These are phyloP conservation scores for Anableps anableps DNA, from an alignment of 2,797 vertebrate genomes.

Conservation along the genomic window DNA sequence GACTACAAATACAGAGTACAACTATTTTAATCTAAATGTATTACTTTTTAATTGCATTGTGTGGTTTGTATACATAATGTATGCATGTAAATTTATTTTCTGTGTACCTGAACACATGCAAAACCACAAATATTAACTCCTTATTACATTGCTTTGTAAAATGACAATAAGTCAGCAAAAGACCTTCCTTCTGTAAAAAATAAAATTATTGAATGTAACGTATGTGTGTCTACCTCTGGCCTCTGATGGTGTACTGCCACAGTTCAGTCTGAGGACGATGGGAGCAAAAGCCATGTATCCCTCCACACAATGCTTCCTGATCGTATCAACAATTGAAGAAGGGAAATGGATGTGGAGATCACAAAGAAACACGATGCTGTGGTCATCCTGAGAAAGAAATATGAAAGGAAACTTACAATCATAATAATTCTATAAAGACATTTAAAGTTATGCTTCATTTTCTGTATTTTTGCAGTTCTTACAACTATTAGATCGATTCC, in stretches of 20 bases:
- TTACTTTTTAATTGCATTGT: too few relatives aligned
- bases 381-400: conserved; percentile 82
- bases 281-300: conserved; percentile 94
- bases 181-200: neutral
- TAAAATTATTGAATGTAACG: too few relatives aligned
- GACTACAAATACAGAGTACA: neutral
- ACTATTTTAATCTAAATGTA: too few relatives aligned
- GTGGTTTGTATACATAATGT: too few relatives aligned
- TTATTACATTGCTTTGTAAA: neutral
- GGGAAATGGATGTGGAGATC: conserved; percentile 97
- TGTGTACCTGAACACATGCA: too few relatives aligned
- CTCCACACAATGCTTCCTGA: conserved; percentile 94
- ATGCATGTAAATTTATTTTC: too few relatives aligned
- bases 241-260: conserved; percentile 86
- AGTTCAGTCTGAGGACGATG: conserved; percentile 91
- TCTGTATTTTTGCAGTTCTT: conserved; percentile 38
- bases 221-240: conserved; percentile 82
- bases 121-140: neutral
- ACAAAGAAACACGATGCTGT: conserved; percentile 96
- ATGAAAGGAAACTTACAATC: neutral
- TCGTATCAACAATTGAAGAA: conserved; percentile 84
- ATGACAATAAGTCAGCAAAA: neutral
- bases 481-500: conserved; percentile 89
- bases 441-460: neutral
- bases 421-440: neutral